Conservation (phyloP, 2,113 vertebrate species). For the Muntiacus reevesi region DNA sequence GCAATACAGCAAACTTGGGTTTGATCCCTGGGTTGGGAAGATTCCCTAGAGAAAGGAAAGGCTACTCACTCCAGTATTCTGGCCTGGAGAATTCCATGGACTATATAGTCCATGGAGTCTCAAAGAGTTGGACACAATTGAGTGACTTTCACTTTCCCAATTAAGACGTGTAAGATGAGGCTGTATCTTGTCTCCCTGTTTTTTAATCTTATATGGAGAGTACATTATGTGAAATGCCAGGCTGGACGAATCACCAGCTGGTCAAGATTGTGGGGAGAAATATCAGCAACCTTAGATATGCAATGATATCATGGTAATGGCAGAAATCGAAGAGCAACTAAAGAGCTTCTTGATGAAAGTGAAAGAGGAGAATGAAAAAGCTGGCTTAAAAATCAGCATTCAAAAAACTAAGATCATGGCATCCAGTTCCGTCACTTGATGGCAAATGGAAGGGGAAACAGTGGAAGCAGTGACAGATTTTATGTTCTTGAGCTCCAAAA, state of each 20-base stretch:
- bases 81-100: not conserved
- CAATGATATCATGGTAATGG: not conserved
- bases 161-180: not conserved
- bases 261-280: not conserved
- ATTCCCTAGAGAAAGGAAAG: not conserved
- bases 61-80: not conserved
- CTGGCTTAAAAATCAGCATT: not conserved
- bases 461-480: not conserved
- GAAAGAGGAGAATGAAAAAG: not conserved
- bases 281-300: not conserved
- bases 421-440: accelerated
- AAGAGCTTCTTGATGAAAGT: not conserved
- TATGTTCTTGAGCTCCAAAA: not conserved
- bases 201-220: not conserved
- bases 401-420: not conserved
- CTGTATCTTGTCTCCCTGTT: not conserved
- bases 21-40: not conserved
- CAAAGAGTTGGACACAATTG: accelerated
- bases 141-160: not conserved
- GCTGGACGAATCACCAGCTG: not conserved
- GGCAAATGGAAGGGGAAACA: not conserved
- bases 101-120: accelerated
- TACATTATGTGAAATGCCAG: not conserved
- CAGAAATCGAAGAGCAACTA: not conserved
- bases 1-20: not conserved